A percentile compares a stretch with the other conserved stretches of the same genome.
Evolutionary conservation across 1,140 invertebrate species (phyloP).

Genomic region (Idris sp.): DNA sequence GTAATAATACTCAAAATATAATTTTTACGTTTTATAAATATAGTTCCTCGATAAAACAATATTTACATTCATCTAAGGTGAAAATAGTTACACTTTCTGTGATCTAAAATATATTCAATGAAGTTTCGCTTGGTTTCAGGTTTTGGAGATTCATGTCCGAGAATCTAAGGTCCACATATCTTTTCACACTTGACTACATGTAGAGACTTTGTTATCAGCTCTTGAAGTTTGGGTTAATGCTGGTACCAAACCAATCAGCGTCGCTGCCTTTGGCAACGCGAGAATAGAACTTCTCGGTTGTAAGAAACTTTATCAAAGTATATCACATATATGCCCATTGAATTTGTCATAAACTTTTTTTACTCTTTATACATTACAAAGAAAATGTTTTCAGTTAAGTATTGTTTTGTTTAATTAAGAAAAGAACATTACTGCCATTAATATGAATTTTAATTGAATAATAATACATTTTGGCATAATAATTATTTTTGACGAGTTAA

Average conservation of each 20-base stretch:
- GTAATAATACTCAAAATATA: too few species aligned
- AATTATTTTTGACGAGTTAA: too few species aligned
- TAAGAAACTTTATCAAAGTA: constrained; percentile 55
- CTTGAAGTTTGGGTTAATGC: constrained; percentile 53
- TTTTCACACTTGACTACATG: constrained; percentile 58
- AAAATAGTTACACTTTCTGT: too few species aligned
- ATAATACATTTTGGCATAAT: too few species aligned
- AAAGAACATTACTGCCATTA: too few species aligned
- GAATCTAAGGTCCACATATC: constrained; percentile 52
- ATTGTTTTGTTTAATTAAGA: too few species aligned
- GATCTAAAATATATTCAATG: constrained; percentile 1
- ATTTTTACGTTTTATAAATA: too few species aligned
- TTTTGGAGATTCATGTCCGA: constrained; percentile 45
- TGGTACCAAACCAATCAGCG: constrained; percentile 56
- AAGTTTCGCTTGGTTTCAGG: constrained; percentile 36
- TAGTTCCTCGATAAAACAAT: too few species aligned
- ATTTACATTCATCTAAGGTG: too few species aligned
- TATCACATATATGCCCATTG: constrained; percentile 37
- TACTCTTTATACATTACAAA: too few species aligned
- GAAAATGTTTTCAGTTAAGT: too few species aligned
- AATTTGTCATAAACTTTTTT: constrained; percentile 46
- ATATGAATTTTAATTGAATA: too few species aligned
- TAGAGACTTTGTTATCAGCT: constrained; percentile 56
- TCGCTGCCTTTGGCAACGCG: constrained; percentile 41
- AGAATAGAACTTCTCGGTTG: constrained; percentile 41